phyloP scores from a whole-genome alignment of 1,140 invertebrate genomes.

The Mamestra configurata region DNA sequence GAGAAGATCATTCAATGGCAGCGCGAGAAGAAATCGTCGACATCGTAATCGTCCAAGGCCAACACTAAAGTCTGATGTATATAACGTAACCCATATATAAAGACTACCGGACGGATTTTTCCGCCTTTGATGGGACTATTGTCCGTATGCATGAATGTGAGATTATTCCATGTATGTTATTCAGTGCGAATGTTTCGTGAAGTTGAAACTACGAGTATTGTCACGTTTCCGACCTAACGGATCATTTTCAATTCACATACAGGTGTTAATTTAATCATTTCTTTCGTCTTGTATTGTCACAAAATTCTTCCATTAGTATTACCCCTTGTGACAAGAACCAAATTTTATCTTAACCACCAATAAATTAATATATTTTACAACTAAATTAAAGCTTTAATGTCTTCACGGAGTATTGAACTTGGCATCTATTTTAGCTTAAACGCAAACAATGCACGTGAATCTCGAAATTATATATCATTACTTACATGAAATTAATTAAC shows the following conservation, averaged over 20 bases:
- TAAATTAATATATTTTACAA: constrained; percentile 23
- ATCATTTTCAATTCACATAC: constrained; percentile 31
- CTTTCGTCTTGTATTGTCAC: constrained; percentile 26
- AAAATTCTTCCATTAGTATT: constrained; percentile 52
- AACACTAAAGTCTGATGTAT: constrained; percentile 83
- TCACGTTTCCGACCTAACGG: constrained; percentile 45
- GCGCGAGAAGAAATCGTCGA: constrained; percentile 89
- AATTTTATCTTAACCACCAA: constrained; percentile 37
- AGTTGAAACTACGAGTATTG: constrained; percentile 48
- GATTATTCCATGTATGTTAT: constrained; percentile 77
- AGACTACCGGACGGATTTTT: constrained; percentile 73
- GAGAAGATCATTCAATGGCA: constrained; percentile 94
- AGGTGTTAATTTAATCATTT: constrained; percentile 48
- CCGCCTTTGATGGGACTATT: constrained; percentile 74
- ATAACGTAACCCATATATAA: constrained; percentile 77
- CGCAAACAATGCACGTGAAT: constrained; percentile 30
- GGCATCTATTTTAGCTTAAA: constrained; percentile 47
- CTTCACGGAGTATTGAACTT: constrained; percentile 17
- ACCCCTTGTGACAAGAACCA: constrained; percentile 28
- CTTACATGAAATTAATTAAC: neutral
- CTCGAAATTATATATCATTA: constrained; percentile 18
- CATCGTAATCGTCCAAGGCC: constrained; percentile 76
- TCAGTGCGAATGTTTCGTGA: constrained; percentile 59
- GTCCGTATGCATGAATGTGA: constrained; percentile 78
- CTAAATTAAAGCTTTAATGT: constrained; percentile 8